Evolutionary conservation across 1,140 invertebrate genomes (phyloP).

Genomic region (Sinella curviseta): DNA sequence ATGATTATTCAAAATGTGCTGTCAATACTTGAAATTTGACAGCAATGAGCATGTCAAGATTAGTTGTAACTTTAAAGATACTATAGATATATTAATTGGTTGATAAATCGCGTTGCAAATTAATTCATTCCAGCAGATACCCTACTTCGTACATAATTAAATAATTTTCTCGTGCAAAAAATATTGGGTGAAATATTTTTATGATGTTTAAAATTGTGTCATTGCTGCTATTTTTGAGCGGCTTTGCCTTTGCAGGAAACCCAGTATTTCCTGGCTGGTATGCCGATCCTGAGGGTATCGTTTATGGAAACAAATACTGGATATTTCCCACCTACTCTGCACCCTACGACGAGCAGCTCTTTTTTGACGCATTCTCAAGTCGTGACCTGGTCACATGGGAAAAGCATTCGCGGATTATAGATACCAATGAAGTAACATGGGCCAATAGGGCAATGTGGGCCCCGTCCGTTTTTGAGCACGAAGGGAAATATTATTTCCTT

Average conservation of each 20-base stretch:
- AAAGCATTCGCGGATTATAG: background rate
- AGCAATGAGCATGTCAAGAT: no score
- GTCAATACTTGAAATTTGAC: no score
- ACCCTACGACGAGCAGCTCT: constrained; percentile 18
- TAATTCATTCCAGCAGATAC: no score
- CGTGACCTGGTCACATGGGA: constrained; percentile 25
- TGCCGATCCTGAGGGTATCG: constrained; percentile 30
- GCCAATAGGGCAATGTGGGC: constrained; percentile 30
- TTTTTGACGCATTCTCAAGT: constrained; percentile 24
- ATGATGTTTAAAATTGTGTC: background rate
- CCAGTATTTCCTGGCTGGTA: constrained; percentile 27
- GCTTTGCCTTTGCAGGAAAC: constrained; percentile 10
- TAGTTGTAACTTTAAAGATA: no score
- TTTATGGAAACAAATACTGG: constrained; percentile 25
- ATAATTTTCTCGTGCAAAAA: no score
- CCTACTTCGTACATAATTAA: no score
- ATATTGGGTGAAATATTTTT: background rate
- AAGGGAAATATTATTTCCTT: constrained; percentile 27
- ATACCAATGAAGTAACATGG: constrained; percentile 18
- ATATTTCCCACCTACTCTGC: constrained; percentile 28
- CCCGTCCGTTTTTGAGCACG: constrained; percentile 29
- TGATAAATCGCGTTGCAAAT: no score
- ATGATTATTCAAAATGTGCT: no score
- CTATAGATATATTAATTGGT: no score
- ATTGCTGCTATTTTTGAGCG: no score